phyloP scores from a whole-genome alignment of 2,113 vertebrate genomes.

The Micromys minutus region DNA sequence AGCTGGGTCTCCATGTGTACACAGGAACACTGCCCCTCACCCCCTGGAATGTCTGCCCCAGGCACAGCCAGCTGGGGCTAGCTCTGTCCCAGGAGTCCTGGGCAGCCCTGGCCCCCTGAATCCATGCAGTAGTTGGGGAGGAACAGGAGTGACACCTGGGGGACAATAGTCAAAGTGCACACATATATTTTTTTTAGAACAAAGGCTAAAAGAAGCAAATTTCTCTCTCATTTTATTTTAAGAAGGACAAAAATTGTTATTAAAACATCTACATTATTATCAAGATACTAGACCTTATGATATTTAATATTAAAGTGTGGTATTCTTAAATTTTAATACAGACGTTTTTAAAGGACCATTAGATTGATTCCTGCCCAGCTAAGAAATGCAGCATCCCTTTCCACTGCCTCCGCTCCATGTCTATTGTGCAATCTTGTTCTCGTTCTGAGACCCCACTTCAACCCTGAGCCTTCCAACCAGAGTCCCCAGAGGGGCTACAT shows the following conservation, averaged over 20 bases:
- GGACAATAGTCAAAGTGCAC: constrained; percentile 85
- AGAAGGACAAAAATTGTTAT: constrained; percentile 88
- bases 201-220: constrained; percentile 88
- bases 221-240: constrained; percentile 85
- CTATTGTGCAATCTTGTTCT: background rate
- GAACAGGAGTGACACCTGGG: constrained; percentile 54
- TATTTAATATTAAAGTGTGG: constrained; percentile 91
- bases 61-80: background rate
- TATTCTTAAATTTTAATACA: constrained; percentile 91
- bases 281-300: constrained; percentile 89
- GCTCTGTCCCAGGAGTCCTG: background rate
- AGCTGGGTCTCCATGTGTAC: constrained; percentile 9
- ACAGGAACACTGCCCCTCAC: constrained; percentile 5
- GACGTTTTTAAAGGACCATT: constrained; percentile 87
- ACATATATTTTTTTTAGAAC: constrained; percentile 87
- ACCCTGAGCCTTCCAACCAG: background rate
- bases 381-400: constrained; percentile 84
- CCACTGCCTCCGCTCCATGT: accelerated
- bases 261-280: constrained; percentile 91
- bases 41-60: constrained; percentile 19
- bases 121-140: background rate
- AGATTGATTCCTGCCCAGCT: constrained; percentile 81
- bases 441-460: background rate
- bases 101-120: background rate
- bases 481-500: background rate